Conservation (phyloP, 2,113 vertebrate genomes). For the Perca flavescens region DNA sequence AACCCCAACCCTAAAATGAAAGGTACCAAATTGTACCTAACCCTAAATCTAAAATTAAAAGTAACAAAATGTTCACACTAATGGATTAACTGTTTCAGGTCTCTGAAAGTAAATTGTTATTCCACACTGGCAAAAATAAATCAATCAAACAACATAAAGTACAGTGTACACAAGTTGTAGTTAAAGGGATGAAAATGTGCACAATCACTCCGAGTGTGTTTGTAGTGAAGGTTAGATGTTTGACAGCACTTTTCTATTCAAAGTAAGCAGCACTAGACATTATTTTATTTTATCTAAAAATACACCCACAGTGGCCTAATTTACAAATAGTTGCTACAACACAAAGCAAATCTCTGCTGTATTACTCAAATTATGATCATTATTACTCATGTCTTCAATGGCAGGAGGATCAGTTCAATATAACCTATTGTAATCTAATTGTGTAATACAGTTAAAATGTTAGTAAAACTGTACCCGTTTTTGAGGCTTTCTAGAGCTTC, state of each 20-base stretch:
- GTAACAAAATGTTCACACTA: not conserved
- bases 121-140: not conserved
- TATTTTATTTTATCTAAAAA: conserved; percentile 65
- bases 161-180: not conserved
- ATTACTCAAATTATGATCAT: conserved; percentile 14
- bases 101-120: not conserved
- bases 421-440: not conserved
- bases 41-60: not conserved
- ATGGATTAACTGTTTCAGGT: conserved; percentile 3
- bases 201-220: conserved; percentile 10
- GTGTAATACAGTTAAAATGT: not conserved
- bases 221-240: conserved; percentile 11
- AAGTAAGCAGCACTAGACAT: conserved; percentile 29
- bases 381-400: not conserved
- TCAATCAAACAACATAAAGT: not conserved
- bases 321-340: conserved; percentile 50
- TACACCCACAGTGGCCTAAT: conserved; percentile 49
- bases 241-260: conserved; percentile 54
- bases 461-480: conserved; percentile 86
- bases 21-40: no score
- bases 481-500: conserved; percentile 96
- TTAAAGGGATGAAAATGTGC: conserved; percentile 10
- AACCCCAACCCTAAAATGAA: no score
- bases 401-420: conserved; percentile 31
- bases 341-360: conserved; percentile 46